Evolutionary conservation across 2,797 vertebrate species (phyloP).

Genomic region (Choloepus didactylus): DNA sequence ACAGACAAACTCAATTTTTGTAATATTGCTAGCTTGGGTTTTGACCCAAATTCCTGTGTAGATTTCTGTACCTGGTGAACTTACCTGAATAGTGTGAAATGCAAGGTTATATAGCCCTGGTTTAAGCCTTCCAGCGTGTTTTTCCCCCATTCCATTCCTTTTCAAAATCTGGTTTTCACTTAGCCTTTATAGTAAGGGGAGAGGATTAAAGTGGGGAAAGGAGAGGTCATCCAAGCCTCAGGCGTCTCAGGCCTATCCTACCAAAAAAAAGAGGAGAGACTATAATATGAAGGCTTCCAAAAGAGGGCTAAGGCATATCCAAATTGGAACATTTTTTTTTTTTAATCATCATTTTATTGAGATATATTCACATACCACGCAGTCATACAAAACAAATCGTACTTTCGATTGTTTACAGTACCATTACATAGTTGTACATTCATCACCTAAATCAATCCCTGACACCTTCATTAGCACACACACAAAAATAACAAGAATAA

Average conservation of each 20-base stretch:
- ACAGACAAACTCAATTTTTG: conserved; percentile 22
- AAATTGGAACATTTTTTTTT: conserved; percentile 17
- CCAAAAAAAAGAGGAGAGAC: not conserved
- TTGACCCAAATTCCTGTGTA: conserved; percentile 22
- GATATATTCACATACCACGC: too few relatives aligned
- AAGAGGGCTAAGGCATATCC: not conserved
- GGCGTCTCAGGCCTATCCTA: not conserved
- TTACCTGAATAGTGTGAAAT: not conserved
- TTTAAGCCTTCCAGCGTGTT: not conserved
- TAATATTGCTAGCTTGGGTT: not conserved
- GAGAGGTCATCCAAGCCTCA: not conserved
- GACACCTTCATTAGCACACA: too few relatives aligned
- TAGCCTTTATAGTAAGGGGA: not conserved
- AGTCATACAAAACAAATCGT: too few relatives aligned
- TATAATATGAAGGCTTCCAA: not conserved
- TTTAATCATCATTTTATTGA: too few relatives aligned
- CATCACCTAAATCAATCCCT: too few relatives aligned
- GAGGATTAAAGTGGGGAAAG: not conserved
- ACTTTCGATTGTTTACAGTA: too few relatives aligned
- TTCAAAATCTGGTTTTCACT: conserved; percentile 46
- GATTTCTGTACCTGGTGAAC: conserved; percentile 26
- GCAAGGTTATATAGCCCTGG: not conserved
- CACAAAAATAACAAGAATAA: too few relatives aligned
- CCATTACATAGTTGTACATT: too few relatives aligned
- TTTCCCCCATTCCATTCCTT: not conserved